A percentile compares a stretch with the other conserved stretches of the same genome.
phyloP scores from a whole-genome alignment of 2,888 invertebrate species.

The Drosophila meridiana region DNA sequence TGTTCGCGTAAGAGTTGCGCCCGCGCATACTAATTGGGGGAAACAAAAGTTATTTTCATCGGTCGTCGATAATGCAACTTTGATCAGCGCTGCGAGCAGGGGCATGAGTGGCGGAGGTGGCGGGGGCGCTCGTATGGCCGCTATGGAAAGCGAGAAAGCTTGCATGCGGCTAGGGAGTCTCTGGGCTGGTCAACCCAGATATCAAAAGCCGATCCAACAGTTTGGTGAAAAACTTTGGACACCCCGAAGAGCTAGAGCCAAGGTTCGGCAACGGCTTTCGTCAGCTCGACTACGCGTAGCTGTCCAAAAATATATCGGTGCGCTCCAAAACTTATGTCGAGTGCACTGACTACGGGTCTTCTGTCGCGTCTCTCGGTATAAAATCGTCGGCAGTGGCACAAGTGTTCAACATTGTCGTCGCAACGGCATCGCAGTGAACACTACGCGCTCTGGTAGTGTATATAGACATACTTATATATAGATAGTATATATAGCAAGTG shows the following conservation, averaged over 20 bases:
- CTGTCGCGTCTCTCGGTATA: constrained; percentile 81
- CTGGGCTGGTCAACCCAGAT: constrained; percentile 66
- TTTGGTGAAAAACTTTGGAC: constrained; percentile 74
- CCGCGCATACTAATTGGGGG: constrained; percentile 68
- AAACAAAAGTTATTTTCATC: constrained; percentile 73
- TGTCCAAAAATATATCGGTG: constrained; percentile 69
- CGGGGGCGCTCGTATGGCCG: constrained; percentile 32
- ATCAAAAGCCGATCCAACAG: constrained; percentile 57
- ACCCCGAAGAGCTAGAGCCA: constrained; percentile 52
- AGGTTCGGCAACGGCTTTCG: constrained; percentile 68
- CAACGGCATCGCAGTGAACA: constrained; percentile 83
- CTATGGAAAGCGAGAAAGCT: constrained; percentile 81
- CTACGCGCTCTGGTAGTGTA: constrained; percentile 74
- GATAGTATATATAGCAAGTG: constrained; percentile 15
- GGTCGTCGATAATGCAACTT: constrained; percentile 66
- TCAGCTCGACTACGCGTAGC: constrained; percentile 62
- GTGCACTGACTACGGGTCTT: constrained; percentile 28
- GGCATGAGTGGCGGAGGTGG: not conserved
- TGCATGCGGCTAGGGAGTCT: constrained; percentile 25
- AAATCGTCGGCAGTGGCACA: constrained; percentile 84
- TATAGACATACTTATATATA: constrained; percentile 12
- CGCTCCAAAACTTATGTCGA: constrained; percentile 63
- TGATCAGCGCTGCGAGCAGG: not conserved
- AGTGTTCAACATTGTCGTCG: constrained; percentile 85
- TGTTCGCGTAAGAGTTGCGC: constrained; percentile 71